A percentile compares a stretch with the other conserved stretches of the same genome.
Conservation (phyloP, 2,113 vertebrate genomes). For the Lichenostomus cassidix region DNA sequence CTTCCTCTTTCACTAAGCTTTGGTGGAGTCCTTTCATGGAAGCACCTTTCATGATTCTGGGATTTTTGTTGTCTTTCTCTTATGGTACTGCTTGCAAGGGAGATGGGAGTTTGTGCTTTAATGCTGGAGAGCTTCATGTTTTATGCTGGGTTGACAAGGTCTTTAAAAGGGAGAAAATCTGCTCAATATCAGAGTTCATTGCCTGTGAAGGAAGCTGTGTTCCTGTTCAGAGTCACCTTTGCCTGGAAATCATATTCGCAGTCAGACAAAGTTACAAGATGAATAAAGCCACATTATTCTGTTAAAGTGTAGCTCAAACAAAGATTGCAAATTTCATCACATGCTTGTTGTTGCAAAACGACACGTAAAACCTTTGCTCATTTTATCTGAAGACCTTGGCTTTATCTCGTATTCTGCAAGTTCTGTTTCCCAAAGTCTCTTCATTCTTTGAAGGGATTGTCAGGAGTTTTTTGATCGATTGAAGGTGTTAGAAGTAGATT, state of each 20-base stretch:
- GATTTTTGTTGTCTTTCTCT: neutral
- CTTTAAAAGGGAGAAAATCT: neutral
- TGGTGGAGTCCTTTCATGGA: neutral
- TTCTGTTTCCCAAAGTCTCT: neutral
- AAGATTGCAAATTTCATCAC: neutral
- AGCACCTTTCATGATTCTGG: neutral
- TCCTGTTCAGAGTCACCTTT: constrained; percentile 3
- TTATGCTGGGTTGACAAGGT: neutral
- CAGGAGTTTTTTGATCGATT: neutral
- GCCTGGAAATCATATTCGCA: neutral
- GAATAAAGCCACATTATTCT: neutral
- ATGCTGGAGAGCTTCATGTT: neutral
- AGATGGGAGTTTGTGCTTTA: neutral
- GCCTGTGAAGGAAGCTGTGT: neutral
- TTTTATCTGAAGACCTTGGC: neutral
- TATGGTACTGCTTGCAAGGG: neutral
- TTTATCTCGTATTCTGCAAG: neutral
- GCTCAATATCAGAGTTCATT: neutral
- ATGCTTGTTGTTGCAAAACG: neutral
- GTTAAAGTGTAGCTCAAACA: neutral
- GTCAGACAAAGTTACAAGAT: neutral
- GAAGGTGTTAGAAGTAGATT: constrained; percentile 2
- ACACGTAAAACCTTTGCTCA: neutral
- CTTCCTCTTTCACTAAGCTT: neutral
- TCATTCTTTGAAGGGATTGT: constrained; percentile 14